A percentile compares a stretch with the other conserved stretches of the same genome.
phyloP scores from a whole-genome alignment of 2,888 invertebrate genomes.

The Rotaria magnacalcarata region DNA sequence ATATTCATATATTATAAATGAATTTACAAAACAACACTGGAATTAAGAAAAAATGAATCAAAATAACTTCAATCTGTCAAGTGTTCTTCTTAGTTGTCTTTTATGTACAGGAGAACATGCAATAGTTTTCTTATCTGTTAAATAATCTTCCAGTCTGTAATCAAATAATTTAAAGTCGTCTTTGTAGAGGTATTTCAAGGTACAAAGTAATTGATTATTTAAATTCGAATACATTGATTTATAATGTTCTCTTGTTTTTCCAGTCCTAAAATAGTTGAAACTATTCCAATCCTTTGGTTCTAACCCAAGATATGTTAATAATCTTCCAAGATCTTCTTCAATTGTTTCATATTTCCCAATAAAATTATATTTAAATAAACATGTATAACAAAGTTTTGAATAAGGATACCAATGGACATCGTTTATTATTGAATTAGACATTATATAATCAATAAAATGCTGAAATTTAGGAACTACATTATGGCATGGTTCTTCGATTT shows the following conservation, averaged over 20 bases:
- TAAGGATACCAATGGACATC: slow-evolving; percentile 85
- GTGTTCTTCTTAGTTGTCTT: too few relatives aligned
- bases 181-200: background rate
- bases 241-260: background rate
- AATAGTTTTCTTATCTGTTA: background rate
- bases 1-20: too few relatives aligned
- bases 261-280: background rate
- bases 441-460: background rate
- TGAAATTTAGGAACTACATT: background rate
- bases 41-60: too few relatives aligned
- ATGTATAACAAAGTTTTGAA: slow-evolving; percentile 73
- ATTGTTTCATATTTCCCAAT: slow-evolving; percentile 83
- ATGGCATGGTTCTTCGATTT: background rate
- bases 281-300: background rate
- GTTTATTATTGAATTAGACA: background rate
- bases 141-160: slow-evolving; percentile 1
- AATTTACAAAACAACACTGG: too few relatives aligned
- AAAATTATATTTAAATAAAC: slow-evolving; percentile 78
- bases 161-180: slow-evolving; percentile 8
- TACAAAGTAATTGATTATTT: background rate
- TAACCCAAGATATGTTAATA: background rate
- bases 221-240: background rate
- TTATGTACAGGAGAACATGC: background rate
- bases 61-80: too few relatives aligned
- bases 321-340: slow-evolving; percentile 69